Evolutionary conservation across 2,888 invertebrate species (phyloP), one percentile per base, ranked within the genome.

Genomic region (Drosophila borealis): DNA sequence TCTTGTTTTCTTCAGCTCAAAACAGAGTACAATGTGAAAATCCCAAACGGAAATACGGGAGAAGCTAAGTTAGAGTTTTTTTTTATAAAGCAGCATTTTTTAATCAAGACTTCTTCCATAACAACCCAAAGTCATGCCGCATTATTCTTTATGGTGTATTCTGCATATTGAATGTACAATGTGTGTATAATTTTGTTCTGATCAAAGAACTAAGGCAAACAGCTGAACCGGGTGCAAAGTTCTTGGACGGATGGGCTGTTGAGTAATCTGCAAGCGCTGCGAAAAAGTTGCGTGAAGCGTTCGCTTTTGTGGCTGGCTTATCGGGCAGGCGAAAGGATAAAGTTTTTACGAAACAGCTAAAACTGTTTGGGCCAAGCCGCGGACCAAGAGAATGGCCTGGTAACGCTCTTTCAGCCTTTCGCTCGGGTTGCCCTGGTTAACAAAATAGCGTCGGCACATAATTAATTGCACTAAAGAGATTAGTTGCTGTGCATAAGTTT

Each of bases 381-480:
- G 17, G 39, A 41, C 37, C 13, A 39, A 59, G 34, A 19, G 51
- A 59, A 44, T 54, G 34, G 56, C 17, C 50, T 44, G 48, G 21
- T 17, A 53, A 41, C 11, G 46, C 34, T 29, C 45, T 37, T 17
- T 33, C 42, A 37, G 46, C 29, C 50, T 53, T 13, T 14, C 17
- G 42, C 19, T 42, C 36, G 37, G 34, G 8, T 34, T 70, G 65
- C 14, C 37, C 62, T 70, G 71, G 50, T 72, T 66, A 74, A 81
- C 78, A 80, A 82, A 75, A 80, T 81, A 83, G 81, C 83, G 74
- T 70, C 57, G 64, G 67, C 63, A 80, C 69, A 81, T 82, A 82
- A 82, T 81, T 82, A 82, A 81, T 82, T 82, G 80, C 83, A 82
- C 78, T 81, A 80, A 82, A 64, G 78, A 81, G 78, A 83, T 80